Percentiles rank a stretch among this genome's conserved stretches.
Evolutionary conservation across 2,113 vertebrate species (phyloP).

Genomic region (Prochilodus magdalenae): DNA sequence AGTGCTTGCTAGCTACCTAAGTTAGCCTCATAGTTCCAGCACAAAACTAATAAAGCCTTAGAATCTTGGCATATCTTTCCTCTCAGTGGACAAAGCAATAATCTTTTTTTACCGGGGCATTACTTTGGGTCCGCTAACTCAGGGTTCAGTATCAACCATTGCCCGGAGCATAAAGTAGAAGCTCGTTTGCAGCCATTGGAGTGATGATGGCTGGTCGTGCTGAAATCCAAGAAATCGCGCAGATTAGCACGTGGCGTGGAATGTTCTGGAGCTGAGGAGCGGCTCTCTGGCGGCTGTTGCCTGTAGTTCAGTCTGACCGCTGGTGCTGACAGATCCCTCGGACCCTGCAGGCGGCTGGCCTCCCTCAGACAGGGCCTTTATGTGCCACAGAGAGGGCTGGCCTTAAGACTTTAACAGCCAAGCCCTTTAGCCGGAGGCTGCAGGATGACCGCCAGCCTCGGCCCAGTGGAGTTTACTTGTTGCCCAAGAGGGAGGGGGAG

Average conservation of each 20-base stretch:
- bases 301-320: conserved; percentile 19
- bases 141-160: not conserved
- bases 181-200: not conserved
- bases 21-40: too few relatives aligned
- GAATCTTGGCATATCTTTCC: too few relatives aligned
- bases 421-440: not conserved
- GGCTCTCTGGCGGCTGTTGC: not conserved
- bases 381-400: not conserved
- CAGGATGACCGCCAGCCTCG: not conserved
- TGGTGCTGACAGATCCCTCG: conserved; percentile 39
- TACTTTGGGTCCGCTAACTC: not conserved
- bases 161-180: not conserved
- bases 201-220: conserved; percentile 34
- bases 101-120: too few relatives aligned
- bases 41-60: too few relatives aligned
- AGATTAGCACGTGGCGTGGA: conserved; percentile 44
- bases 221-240: conserved; percentile 15
- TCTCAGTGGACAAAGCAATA: too few relatives aligned
- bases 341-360: conserved; percentile 2
- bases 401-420: not conserved
- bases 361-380: conserved; percentile 14
- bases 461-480: conserved; percentile 1
- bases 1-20: too few relatives aligned
- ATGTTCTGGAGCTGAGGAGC: conserved; percentile 36
- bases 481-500: not conserved